Evolutionary conservation across 2,797 vertebrate genomes (phyloP), one percentile per base, ranked within the genome.

Genomic region (Taenioides sp.): DNA sequence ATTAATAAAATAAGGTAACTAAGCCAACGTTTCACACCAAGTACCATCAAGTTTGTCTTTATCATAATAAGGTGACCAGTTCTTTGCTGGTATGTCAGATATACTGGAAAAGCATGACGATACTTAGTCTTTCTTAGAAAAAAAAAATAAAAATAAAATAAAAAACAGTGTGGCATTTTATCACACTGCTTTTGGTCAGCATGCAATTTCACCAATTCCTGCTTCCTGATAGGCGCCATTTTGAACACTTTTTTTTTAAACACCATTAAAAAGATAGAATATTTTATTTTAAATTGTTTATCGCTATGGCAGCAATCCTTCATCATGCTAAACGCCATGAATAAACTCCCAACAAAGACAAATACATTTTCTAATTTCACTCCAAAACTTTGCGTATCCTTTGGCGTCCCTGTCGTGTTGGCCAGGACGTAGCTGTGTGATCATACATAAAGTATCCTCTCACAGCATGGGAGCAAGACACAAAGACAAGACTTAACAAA

Each of bases 401-500:
- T 75, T 64, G 59, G 59, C 65, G 71, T 67, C 74, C 70, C 72
- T 73, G 70, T 69, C 75, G 34, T 27, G 64, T 31, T 69, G 43
- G 63, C 65, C 79, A 75, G 69, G 87, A 82, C 60, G 76, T 73
- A 82, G 70, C 73, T 52, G 67, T 75, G 74, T 73, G 74, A 71
- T 86, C 80, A 73, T 82, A 76, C 10, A 86, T 76, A 82, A 86
- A 80, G 80, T 67, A 76, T 67, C 79, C 31, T 78, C 75, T 82
- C 85, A 77, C 81, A 82, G 87, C 82, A 23, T 80, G 84, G 67
- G 81, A 80, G 75, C 70, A 86, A 83, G 87, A 78, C 80, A 18
- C 61, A 73, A 82, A 84, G 79, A 82, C 86, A 78, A 84, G 73
- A 81, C 67, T 88, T 88, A 90, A 89, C 87, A 89, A 88, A 90